phyloP scores from a whole-genome alignment of 1,140 invertebrate species.

The Lepidurus packardi region DNA sequence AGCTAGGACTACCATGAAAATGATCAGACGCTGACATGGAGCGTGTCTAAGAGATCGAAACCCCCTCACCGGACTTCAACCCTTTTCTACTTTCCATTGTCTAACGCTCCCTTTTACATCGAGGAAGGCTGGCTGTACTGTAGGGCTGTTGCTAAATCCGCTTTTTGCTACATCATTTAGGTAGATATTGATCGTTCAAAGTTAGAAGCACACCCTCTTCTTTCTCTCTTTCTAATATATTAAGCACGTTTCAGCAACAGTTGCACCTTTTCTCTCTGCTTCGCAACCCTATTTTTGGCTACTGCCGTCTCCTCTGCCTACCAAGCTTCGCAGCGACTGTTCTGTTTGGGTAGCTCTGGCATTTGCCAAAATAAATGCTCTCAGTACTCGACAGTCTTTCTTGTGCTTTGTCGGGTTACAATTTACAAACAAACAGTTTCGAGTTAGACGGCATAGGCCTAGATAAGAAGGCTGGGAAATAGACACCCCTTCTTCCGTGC shows the following conservation, averaged over 20 bases:
- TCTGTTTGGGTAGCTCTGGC: background rate
- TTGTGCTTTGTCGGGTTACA: background rate
- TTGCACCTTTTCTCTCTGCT: slow-evolving; percentile 13
- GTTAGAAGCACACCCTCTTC: background rate
- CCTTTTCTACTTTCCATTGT: background rate
- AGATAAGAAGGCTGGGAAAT: background rate
- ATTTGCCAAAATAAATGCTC: slow-evolving; percentile 11
- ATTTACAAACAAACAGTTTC: background rate
- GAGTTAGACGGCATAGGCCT: background rate
- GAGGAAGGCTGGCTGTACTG: background rate
- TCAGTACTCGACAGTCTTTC: background rate
- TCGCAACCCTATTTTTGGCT: slow-evolving; percentile 15
- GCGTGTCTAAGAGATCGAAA: background rate
- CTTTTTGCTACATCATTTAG: slow-evolving; percentile 5
- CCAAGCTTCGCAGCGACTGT: background rate
- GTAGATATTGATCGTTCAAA: slow-evolving; percentile 9
- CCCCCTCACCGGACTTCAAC: background rate
- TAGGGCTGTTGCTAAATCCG: background rate
- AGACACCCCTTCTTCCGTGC: background rate
- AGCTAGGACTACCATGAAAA: background rate
- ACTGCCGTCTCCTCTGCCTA: background rate
- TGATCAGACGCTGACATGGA: background rate
- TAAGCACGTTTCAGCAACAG: slow-evolving; percentile 13
- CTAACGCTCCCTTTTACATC: background rate
- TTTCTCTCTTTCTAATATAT: background rate